These are phyloP conservation scores for Phyto melanocephala DNA, from an alignment of 2,888 invertebrate genomes.

Conservation along the genomic window DNA sequence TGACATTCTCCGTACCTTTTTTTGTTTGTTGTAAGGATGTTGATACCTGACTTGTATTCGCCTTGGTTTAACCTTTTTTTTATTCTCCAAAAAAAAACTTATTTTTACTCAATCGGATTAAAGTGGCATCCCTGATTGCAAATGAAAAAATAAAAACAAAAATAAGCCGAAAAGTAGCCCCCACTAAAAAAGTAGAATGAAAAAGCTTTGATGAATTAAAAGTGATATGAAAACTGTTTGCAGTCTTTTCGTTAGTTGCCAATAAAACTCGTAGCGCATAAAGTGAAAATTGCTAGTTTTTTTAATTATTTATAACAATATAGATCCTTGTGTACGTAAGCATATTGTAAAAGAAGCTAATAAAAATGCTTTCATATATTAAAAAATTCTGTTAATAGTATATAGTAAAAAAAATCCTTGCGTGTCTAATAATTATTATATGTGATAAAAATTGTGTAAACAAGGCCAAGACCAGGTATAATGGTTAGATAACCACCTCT, in stretches of 20 bases:
- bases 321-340: slow-evolving; percentile 47
- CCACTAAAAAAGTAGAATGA: background rate
- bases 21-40: too few relatives aligned
- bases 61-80: too few relatives aligned
- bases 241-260: slow-evolving; percentile 25
- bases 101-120: too few relatives aligned
- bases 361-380: background rate
- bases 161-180: background rate
- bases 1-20: too few relatives aligned
- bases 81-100: too few relatives aligned
- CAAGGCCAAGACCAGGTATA: slow-evolving; percentile 11
- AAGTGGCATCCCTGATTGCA: too few relatives aligned
- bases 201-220: background rate
- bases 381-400: background rate
- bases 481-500: slow-evolving; percentile 46
- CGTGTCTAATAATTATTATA: background rate
- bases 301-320: background rate
- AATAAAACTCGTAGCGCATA: slow-evolving; percentile 32
- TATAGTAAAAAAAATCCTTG: background rate
- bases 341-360: background rate
- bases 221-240: background rate
- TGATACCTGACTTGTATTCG: too few relatives aligned
- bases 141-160: background rate
- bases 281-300: background rate
- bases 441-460: background rate